phyloP scores from a whole-genome alignment of 2,113 vertebrate species.

The Aramus guarauna region DNA sequence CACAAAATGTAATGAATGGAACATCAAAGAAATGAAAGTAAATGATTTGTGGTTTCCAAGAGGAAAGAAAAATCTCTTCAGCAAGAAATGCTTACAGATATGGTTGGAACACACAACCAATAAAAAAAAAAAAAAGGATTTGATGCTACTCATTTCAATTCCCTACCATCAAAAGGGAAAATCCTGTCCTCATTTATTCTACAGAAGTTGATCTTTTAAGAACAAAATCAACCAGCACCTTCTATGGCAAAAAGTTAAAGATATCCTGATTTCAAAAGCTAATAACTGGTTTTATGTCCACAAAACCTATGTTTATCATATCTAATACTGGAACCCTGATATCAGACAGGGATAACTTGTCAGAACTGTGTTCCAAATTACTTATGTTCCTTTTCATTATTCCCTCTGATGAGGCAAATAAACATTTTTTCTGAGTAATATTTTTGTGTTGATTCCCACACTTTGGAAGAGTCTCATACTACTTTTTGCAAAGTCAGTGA shows the following conservation, averaged over 20 bases:
- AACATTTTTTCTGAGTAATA: neutral
- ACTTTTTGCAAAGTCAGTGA: neutral
- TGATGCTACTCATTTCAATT: neutral
- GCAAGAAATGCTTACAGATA: neutral
- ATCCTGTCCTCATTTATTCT: neutral
- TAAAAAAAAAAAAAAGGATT: neutral
- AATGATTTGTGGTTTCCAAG: neutral
- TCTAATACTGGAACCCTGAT: neutral
- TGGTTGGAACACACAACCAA: neutral
- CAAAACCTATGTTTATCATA: neutral
- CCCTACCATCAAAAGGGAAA: neutral
- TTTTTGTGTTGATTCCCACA: neutral
- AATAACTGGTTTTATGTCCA: neutral
- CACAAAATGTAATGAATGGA: neutral
- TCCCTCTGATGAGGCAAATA: neutral
- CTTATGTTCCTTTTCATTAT: neutral
- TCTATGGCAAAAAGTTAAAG: neutral
- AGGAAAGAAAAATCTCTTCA: neutral
- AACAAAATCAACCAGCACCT: neutral
- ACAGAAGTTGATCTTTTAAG: neutral
- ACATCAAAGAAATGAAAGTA: conserved; percentile 41
- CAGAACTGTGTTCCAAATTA: neutral
- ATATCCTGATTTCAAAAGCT: neutral
- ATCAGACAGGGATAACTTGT: neutral
- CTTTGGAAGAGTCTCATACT: neutral